A percentile compares a stretch with the other conserved stretches of the same genome.
Evolutionary conservation across 2,797 vertebrate species (phyloP).

Genomic region (Trachurus trachurus): DNA sequence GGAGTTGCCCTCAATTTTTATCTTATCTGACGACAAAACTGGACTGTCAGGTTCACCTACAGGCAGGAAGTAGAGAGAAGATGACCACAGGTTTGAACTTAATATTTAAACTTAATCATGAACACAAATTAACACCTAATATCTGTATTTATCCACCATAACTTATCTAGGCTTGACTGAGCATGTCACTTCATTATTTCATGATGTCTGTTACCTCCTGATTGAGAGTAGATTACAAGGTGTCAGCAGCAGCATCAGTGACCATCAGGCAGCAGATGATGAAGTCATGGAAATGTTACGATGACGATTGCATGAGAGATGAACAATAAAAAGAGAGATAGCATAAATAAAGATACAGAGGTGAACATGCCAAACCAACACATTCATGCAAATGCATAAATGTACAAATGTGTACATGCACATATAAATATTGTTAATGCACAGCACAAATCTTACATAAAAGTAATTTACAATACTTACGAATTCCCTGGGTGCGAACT

Average conservation of each 20-base stretch:
- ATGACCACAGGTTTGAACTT: not conserved
- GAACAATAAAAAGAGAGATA: constrained; percentile 38
- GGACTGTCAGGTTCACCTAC: constrained; percentile 80
- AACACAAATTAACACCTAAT: not conserved
- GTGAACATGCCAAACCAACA: not conserved
- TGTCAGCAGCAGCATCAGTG: constrained; percentile 49
- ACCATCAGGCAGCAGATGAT: constrained; percentile 54
- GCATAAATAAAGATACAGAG: not conserved
- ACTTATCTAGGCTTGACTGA: not conserved
- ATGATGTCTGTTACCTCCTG: constrained; percentile 78
- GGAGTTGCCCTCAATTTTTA: constrained; percentile 63
- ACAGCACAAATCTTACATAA: not conserved
- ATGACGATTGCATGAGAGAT: constrained; percentile 50
- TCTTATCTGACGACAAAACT: constrained; percentile 36
- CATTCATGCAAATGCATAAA: not conserved
- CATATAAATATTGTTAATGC: not conserved
- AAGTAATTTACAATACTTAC: constrained; percentile 70
- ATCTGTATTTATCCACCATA: not conserved
- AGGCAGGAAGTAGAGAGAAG: not conserved
- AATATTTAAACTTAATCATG: not conserved
- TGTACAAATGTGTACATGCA: not conserved
- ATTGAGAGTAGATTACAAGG: constrained; percentile 50
- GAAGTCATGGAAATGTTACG: constrained; percentile 51
- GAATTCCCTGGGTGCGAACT: constrained; percentile 73
- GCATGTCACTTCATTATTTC: not conserved